These are phyloP conservation scores for Vimba vimba DNA, from an alignment of 2,113 vertebrate species.

Conservation along the genomic window DNA sequence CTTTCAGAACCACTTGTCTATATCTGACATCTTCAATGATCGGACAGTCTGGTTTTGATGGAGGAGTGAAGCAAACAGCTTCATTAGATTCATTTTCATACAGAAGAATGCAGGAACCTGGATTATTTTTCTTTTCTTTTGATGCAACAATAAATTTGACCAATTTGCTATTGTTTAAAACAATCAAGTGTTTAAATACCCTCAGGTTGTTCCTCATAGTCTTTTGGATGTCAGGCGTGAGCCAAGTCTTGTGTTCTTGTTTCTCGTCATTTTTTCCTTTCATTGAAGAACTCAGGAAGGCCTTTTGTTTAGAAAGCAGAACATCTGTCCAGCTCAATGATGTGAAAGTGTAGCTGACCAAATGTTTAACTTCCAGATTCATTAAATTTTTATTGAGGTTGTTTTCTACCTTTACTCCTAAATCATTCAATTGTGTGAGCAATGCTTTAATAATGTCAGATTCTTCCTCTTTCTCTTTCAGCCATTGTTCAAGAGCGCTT, in stretches of 20 bases:
- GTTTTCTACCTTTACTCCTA: not conserved
- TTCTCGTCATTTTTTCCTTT: not conserved
- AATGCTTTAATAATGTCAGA: constrained; percentile 16
- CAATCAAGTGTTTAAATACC: too few species aligned
- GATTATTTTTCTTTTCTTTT: too few species aligned
- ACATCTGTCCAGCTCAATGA: constrained; percentile 39
- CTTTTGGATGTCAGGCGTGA: too few species aligned
- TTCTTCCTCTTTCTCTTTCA: constrained; percentile 35
- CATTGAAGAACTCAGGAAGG: constrained; percentile 24
- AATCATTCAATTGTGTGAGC: not conserved
- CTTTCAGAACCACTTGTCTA: too few species aligned
- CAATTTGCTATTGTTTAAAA: too few species aligned
- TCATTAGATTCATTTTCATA: not conserved
- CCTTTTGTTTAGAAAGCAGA: constrained; percentile 31
- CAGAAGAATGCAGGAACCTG: too few species aligned
- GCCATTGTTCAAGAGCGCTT: constrained; percentile 31
- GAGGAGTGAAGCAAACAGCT: too few species aligned
- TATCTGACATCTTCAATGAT: too few species aligned
- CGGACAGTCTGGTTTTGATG: too few species aligned
- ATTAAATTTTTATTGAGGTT: constrained; percentile 31
- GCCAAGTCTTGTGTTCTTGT: not conserved
- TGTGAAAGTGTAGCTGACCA: constrained; percentile 53
- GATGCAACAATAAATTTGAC: too few species aligned
- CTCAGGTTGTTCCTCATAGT: too few species aligned
- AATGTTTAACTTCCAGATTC: constrained; percentile 2